phyloP scores from a whole-genome alignment of 2,888 invertebrate species.

The Ernsta delagoae region DNA sequence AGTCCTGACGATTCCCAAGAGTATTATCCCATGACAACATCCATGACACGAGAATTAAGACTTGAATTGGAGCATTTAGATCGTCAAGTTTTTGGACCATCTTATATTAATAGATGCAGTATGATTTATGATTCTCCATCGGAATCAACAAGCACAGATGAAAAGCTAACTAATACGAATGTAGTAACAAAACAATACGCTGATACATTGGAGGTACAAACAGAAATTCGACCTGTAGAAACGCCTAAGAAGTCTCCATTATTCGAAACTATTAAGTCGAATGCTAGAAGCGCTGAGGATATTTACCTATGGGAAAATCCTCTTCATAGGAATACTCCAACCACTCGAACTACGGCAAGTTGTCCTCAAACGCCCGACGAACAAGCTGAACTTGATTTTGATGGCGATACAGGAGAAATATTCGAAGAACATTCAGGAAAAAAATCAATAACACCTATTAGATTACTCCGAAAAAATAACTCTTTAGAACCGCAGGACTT shows the following conservation, averaged over 20 bases:
- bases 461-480: slow-evolving; percentile 80
- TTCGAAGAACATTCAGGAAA: slow-evolving; percentile 87
- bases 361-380: slow-evolving; percentile 89
- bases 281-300: slow-evolving; percentile 85
- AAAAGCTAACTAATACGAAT: slow-evolving; percentile 60
- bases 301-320: slow-evolving; percentile 94
- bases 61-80: slow-evolving; percentile 93
- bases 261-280: slow-evolving; percentile 68
- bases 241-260: slow-evolving; percentile 65
- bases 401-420: slow-evolving; percentile 85
- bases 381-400: slow-evolving; percentile 89
- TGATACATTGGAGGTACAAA: slow-evolving; percentile 54
- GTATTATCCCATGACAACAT: slow-evolving; percentile 94
- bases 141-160: slow-evolving; percentile 74
- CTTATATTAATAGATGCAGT: slow-evolving; percentile 70
- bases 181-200: slow-evolving; percentile 57
- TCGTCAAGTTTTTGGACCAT: slow-evolving; percentile 90
- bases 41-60: slow-evolving; percentile 92
- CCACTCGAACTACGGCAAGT: slow-evolving; percentile 72
- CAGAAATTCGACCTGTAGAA: slow-evolving; percentile 56
- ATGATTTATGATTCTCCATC: slow-evolving; percentile 74
- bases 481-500: slow-evolving; percentile 66
- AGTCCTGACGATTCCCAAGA: slow-evolving; percentile 93
- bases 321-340: slow-evolving; percentile 84
- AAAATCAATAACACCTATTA: slow-evolving; percentile 89